Conservation (phyloP, 2,888 invertebrate genomes). For the Phlogophora meticulosa region DNA sequence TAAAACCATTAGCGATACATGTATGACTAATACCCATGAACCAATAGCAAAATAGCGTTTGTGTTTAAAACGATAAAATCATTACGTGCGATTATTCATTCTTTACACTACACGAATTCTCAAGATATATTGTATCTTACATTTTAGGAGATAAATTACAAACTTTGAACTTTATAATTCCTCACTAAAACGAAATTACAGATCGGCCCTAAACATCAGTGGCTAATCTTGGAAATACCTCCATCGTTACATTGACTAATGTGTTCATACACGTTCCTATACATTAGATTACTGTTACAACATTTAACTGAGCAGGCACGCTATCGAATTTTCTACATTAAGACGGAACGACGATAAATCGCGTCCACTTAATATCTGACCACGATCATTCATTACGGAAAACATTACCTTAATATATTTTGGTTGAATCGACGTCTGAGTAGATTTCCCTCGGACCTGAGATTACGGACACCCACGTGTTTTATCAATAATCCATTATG, state of each 20-base stretch:
- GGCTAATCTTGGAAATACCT: constrained; percentile 79
- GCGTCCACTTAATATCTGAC: constrained; percentile 86
- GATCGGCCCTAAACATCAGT: constrained; percentile 76
- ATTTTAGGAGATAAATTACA: constrained; percentile 77
- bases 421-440: constrained; percentile 80
- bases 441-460: constrained; percentile 80
- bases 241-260: constrained; percentile 84
- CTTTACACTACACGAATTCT: constrained; percentile 56
- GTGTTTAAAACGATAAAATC: constrained; percentile 66
- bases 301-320: constrained; percentile 81
- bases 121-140: constrained; percentile 57
- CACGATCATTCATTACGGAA: constrained; percentile 84
- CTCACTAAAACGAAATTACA: constrained; percentile 74
- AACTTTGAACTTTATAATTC: constrained; percentile 81
- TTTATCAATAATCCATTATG: constrained; percentile 91
- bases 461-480: constrained; percentile 90
- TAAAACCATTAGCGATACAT: constrained; percentile 31
- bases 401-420: constrained; percentile 82
- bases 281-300: constrained; percentile 81
- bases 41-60: constrained; percentile 49
- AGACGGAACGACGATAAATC: constrained; percentile 82
- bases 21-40: constrained; percentile 24
- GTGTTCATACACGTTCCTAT: constrained; percentile 78
- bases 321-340: constrained; percentile 86
- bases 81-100: constrained; percentile 70